A percentile compares a stretch with the other conserved stretches of the same genome.
Conservation (phyloP, 2,888 invertebrate species). For the Furcula furcula region DNA sequence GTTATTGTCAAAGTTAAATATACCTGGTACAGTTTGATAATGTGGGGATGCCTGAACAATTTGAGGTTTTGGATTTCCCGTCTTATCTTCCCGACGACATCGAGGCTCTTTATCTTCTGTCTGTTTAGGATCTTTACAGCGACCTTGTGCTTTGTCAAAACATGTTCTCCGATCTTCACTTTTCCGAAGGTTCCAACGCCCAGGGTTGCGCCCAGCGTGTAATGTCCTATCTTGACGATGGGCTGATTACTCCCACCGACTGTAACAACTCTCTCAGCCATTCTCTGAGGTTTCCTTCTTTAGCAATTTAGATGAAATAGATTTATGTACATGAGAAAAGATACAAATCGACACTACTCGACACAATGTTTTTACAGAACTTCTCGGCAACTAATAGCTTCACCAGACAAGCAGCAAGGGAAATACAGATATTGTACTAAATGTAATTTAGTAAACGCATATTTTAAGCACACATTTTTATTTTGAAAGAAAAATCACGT, state of each 20-base stretch:
- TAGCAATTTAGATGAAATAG: too few relatives aligned
- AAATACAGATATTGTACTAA: too few relatives aligned
- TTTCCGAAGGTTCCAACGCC: conserved; percentile 99
- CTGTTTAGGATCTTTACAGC: conserved; percentile 99
- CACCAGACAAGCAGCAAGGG: too few relatives aligned
- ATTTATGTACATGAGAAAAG: too few relatives aligned
- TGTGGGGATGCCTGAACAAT: conserved; percentile 99
- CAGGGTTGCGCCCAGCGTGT: conserved; percentile 92
- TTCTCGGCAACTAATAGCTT: too few relatives aligned
- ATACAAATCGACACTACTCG: too few relatives aligned
- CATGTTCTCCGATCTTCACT: conserved; percentile 99
- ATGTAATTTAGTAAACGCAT: too few relatives aligned
- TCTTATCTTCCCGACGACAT: conserved; percentile 99
- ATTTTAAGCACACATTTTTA: too few relatives aligned
- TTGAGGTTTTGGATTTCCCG: conserved; percentile 99
- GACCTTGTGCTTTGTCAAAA: conserved; percentile 98
- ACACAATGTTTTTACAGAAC: too few relatives aligned
- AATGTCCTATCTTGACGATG: conserved; percentile 98
- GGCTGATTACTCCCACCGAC: conserved; percentile 82
- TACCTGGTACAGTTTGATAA: conserved; percentile 96
- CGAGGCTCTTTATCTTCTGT: conserved; percentile 98
- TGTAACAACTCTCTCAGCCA: conserved; percentile 67
- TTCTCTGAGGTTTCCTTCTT: conserved; percentile 12
- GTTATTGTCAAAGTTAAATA: conserved; percentile 8
- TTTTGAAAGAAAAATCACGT: too few relatives aligned